These are phyloP conservation scores for Coregonus sp. DNA, from an alignment of 2,797 vertebrate species.

Conservation along the genomic window DNA sequence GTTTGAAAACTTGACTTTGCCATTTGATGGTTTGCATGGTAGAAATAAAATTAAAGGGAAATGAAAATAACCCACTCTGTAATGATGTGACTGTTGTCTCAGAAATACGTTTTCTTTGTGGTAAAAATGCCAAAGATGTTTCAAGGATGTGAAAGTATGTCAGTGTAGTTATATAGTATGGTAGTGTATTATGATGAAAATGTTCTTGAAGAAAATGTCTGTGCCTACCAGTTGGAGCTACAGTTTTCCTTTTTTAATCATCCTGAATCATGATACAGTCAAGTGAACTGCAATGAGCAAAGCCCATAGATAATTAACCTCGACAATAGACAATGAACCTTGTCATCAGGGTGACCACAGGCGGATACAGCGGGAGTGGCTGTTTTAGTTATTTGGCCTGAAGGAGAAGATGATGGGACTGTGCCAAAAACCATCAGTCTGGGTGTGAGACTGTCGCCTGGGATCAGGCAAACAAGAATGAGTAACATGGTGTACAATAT, in stretches of 20 bases:
- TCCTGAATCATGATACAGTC: constrained; percentile 28
- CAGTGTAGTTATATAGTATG: not conserved
- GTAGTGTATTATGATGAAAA: not conserved
- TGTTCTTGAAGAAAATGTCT: not conserved
- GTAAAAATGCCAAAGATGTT: constrained; percentile 16
- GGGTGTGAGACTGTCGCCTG: constrained; percentile 27
- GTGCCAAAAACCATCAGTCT: constrained; percentile 36
- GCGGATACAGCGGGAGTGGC: constrained; percentile 44
- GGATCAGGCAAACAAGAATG: constrained; percentile 17
- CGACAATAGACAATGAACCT: constrained; percentile 25
- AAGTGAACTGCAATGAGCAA: constrained; percentile 33
- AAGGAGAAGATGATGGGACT: constrained; percentile 25
- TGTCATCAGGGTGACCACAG: constrained; percentile 12
- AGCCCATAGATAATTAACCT: constrained; percentile 35
- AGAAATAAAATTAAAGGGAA: constrained; percentile 46
- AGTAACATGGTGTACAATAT: not conserved
- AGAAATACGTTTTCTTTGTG: not conserved
- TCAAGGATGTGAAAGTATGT: not conserved
- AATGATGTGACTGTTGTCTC: not conserved
- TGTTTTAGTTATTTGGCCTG: constrained; percentile 46
- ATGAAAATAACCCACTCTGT: constrained; percentile 17
- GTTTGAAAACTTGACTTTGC: constrained; percentile 14
- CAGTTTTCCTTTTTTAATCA: constrained; percentile 21
- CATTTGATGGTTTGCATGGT: constrained; percentile 24
- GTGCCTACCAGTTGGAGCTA: constrained; percentile 8